Percentiles rank a stretch among this genome's conserved stretches.
These are phyloP conservation scores for Eupithecia inturbata DNA, from an alignment of 2,888 invertebrate species.

Conservation along the genomic window DNA sequence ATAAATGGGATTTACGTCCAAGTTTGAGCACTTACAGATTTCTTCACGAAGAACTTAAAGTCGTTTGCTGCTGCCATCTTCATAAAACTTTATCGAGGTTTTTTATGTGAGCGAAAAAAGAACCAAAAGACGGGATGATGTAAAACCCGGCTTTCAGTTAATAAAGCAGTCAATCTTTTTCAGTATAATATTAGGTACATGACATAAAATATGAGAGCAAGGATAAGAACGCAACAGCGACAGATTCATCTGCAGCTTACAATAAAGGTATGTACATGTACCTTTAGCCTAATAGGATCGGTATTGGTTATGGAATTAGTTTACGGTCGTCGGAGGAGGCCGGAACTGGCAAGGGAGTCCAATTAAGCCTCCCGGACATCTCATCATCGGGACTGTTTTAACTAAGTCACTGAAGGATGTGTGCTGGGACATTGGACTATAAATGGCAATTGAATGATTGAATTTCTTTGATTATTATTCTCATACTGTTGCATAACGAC, in stretches of 20 bases:
- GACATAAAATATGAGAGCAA: background rate
- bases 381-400: conserved; percentile 14
- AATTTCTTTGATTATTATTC: background rate
- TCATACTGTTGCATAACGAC: background rate
- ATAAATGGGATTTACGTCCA: conserved; percentile 42
- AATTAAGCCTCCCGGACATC: conserved; percentile 19
- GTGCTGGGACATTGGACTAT: conserved; percentile 1
- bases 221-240: background rate
- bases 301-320: conserved; percentile 22
- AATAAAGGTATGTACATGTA: background rate
- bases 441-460: background rate
- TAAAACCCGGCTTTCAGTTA: conserved; percentile 13
- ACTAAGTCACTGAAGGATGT: conserved; percentile 10
- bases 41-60: conserved; percentile 45
- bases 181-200: background rate
- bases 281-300: conserved; percentile 14
- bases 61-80: conserved; percentile 42
- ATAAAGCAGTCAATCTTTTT: conserved; percentile 5
- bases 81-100: conserved; percentile 43
- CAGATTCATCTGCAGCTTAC: background rate
- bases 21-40: conserved; percentile 46
- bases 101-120: conserved; percentile 40
- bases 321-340: conserved; percentile 14
- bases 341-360: conserved; percentile 10
- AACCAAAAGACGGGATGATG: conserved; percentile 15